Evolutionary conservation across 2,113 vertebrate genomes (phyloP), one percentile per base, ranked within the genome.

Genomic region (Apteryx mantelli): DNA sequence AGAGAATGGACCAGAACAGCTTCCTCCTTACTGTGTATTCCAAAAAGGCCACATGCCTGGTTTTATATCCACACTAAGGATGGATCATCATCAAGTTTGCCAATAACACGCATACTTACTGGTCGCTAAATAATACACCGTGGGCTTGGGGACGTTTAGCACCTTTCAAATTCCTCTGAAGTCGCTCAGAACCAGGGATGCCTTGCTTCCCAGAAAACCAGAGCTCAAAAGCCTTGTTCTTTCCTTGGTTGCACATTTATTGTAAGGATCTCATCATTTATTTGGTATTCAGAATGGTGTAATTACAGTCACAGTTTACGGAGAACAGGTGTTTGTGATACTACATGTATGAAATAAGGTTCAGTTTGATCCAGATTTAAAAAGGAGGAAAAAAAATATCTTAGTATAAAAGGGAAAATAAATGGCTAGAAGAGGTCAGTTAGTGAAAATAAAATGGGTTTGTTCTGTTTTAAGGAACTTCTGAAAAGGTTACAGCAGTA

Each of bases 1-100:
- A 95, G 78, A 93, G 13, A 46, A 75, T 82, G 69, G 73, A 95
- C 52, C 52, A 92, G 77, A 89, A 80, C 52, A 91, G 42, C 53
- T 93, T 92, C 30, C 22, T 44, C 5, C 0, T 91, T 85, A 50
- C 16, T 91, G 58, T 34, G 26, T 65, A 0, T 91, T 89, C 86
- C 86, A 74, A 53, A 78, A 95, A 93, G 83, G 34, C 26, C 70
- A 73, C 65, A 24, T 89, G 66, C 48, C 76, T n/a, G 3, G 50
- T 61, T 97, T 92, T 81, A 74, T 32, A 20, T 11, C 40, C 34
- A 21, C 18, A 16, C 50, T 36, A 92, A 74, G 48, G 17, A 65
- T 48, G 78, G 13, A 25, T 61, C 42, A 55, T n/a, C 53, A 48
- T 84, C 16, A n/a, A 7, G 56, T 73, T 91, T 84, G 56, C 44